These are phyloP conservation scores for Leptinotarsa tumamoca DNA, from an alignment of 2,888 invertebrate genomes.

Conservation along the genomic window DNA sequence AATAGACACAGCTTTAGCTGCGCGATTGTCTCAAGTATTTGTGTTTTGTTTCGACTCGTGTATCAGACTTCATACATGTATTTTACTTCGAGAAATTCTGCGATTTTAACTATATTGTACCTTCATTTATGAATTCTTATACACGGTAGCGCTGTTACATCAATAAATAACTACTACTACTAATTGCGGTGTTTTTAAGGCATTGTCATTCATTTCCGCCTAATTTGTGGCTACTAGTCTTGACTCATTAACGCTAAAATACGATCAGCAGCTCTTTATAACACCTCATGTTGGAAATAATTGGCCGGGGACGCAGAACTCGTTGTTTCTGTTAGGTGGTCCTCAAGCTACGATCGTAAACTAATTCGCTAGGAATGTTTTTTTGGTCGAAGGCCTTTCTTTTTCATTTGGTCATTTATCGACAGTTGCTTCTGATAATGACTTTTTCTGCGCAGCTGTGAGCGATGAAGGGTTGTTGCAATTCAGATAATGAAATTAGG, in stretches of 20 bases:
- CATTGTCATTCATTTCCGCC: slow-evolving; percentile 59
- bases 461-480: not conserved
- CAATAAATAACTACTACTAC: too few species aligned
- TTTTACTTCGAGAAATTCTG: too few species aligned
- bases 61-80: too few species aligned
- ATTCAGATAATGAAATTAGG: not conserved
- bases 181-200: slow-evolving; percentile 13
- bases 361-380: slow-evolving; percentile 30
- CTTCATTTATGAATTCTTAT: too few species aligned
- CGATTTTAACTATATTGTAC: too few species aligned
- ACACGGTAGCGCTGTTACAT: too few species aligned
- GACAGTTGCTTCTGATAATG: slow-evolving; percentile 22
- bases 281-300: slow-evolving; percentile 65
- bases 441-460: not conserved
- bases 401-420: slow-evolving; percentile 19
- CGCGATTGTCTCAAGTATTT: too few species aligned
- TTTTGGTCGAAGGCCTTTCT: slow-evolving; percentile 7
- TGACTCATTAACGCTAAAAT: slow-evolving; percentile 64
- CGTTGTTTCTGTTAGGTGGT: slow-evolving; percentile 63
- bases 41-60: too few species aligned
- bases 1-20: too few species aligned
- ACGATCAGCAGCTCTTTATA: slow-evolving; percentile 62
- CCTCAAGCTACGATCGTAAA: slow-evolving; percentile 38
- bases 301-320: slow-evolving; percentile 64
- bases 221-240: slow-evolving; percentile 61